phyloP scores from a whole-genome alignment of 1,140 invertebrate genomes.

The Dendroctonus valens region DNA sequence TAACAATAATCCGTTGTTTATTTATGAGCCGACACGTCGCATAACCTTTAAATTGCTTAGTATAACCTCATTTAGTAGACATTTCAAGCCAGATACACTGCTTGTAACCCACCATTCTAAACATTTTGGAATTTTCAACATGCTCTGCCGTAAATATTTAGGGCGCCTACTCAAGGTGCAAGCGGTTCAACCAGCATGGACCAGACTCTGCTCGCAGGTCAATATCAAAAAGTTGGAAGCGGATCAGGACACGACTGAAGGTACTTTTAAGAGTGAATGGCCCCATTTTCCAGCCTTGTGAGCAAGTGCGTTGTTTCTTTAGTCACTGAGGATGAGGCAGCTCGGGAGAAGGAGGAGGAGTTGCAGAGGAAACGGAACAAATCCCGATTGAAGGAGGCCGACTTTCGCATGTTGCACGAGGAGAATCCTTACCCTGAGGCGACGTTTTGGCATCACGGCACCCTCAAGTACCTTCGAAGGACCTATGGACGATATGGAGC shows the following conservation, averaged over 20 bases:
- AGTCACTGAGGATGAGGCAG: conserved; percentile 44
- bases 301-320: conserved; percentile 6
- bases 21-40: no score
- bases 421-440: conserved; percentile 54
- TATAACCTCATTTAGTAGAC: no score
- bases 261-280: conserved; percentile 5
- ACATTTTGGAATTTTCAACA: no score
- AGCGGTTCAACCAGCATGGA: no score
- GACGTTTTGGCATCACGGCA: conserved; percentile 54
- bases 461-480: conserved; percentile 59
- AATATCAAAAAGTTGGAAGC: conserved; percentile 20
- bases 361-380: conserved; percentile 57
- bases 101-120: no score
- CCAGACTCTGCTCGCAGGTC: background rate
- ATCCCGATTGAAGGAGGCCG: conserved; percentile 55
- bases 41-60: no score
- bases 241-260: conserved; percentile 8
- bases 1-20: no score
- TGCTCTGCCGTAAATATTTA: no score
- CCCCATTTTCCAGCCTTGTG: background rate
- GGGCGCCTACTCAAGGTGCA: no score
- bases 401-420: conserved; percentile 58
- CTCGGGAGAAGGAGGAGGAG: conserved; percentile 43
- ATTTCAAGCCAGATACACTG: no score
- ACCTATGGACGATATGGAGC: conserved; percentile 61